Evolutionary conservation across 2,113 vertebrate species (phyloP).

Genomic region (Daubentonia madagascariensis): DNA sequence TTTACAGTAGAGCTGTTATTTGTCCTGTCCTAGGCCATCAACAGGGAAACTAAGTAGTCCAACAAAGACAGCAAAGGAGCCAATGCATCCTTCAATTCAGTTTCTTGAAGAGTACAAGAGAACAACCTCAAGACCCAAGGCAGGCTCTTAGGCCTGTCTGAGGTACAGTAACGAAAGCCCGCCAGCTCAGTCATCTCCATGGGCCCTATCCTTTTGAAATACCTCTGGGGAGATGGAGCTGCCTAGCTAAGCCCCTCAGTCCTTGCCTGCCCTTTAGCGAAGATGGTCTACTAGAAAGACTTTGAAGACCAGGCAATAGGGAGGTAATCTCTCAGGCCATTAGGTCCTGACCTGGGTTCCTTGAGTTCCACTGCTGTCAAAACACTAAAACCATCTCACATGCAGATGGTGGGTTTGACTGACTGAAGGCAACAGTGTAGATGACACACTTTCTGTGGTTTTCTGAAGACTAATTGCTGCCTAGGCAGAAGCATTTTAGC

Average conservation of each 20-base stretch:
- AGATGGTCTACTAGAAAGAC: slow-evolving; percentile 51
- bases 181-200: neutral
- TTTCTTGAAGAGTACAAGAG: neutral
- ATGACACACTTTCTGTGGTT: slow-evolving; percentile 57
- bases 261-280: slow-evolving; percentile 3
- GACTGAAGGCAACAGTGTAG: slow-evolving; percentile 46
- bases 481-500: slow-evolving; percentile 49
- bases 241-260: slow-evolving; percentile 35
- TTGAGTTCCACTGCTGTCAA: slow-evolving; percentile 17
- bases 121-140: neutral
- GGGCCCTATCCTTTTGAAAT: neutral
- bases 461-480: slow-evolving; percentile 37
- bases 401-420: neutral
- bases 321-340: slow-evolving; percentile 55
- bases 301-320: slow-evolving; percentile 62
- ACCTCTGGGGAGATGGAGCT: neutral
- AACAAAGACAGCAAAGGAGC: neutral
- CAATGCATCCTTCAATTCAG: neutral
- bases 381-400: slow-evolving; percentile 34
- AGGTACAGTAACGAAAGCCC: neutral
- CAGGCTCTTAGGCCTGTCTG: neutral
- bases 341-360: slow-evolving; percentile 60
- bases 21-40: neutral
- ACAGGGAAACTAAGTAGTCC: neutral
- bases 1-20: neutral